A percentile compares a stretch with the other conserved stretches of the same genome.
Evolutionary conservation across 2,888 invertebrate species (phyloP).

Genomic region (Volucella inanis): DNA sequence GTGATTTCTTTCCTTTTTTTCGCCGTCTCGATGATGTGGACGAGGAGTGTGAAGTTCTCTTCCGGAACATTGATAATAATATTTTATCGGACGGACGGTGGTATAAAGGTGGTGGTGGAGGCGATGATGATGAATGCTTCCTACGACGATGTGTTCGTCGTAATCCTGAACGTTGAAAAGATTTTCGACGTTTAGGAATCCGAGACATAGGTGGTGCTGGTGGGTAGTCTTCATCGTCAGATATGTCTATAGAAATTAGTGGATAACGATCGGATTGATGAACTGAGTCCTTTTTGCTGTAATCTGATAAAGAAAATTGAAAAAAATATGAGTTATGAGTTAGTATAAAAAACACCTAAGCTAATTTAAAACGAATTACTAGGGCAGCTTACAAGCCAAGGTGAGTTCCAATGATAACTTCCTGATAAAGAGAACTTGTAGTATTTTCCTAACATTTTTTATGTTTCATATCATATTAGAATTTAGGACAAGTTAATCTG

Average conservation of each 20-base stretch:
- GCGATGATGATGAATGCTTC: slow-evolving; percentile 47
- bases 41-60: slow-evolving; percentile 19
- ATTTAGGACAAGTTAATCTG: too few species aligned
- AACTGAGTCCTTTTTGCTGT: slow-evolving; percentile 34
- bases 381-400: too few species aligned
- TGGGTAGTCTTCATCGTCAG: slow-evolving; percentile 66
- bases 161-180: slow-evolving; percentile 29
- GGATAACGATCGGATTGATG: slow-evolving; percentile 54
- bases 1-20: slow-evolving; percentile 59
- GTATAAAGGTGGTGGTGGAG: slow-evolving; percentile 50
- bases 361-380: too few species aligned
- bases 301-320: slow-evolving; percentile 29
- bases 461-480: too few species aligned
- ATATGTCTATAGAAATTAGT: slow-evolving; percentile 58
- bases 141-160: slow-evolving; percentile 50
- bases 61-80: slow-evolving; percentile 55
- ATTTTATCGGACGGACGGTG: slow-evolving; percentile 53
- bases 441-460: too few species aligned
- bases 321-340: background rate
- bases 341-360: too few species aligned
- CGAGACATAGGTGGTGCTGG: slow-evolving; percentile 45
- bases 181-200: slow-evolving; percentile 50
- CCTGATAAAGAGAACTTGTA: too few species aligned
- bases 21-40: slow-evolving; percentile 46
- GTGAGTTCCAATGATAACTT: too few species aligned